Conservation (phyloP, 35 echinoderm and acorn worm genomes). For the Eucidaris tribuloides region DNA sequence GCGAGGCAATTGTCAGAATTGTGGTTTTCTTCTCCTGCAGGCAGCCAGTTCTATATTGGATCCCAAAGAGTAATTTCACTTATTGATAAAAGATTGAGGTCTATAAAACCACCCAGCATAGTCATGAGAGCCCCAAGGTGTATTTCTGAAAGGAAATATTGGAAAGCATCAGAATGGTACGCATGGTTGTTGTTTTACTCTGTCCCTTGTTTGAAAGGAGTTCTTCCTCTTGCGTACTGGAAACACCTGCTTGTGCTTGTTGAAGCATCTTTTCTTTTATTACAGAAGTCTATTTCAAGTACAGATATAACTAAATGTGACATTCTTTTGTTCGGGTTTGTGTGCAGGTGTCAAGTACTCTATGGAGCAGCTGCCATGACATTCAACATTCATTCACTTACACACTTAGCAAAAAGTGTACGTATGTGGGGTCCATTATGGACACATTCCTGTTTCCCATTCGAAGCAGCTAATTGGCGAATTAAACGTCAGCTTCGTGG, state of each 20-base stretch:
- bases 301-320: constrained; percentile 40
- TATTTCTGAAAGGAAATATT: constrained; percentile 33
- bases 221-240: constrained; percentile 24
- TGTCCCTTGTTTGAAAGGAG: constrained; percentile 25
- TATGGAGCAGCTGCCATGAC: constrained; percentile 56
- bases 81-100: background rate
- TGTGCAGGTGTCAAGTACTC: constrained; percentile 24
- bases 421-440: constrained; percentile 58
- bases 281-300: constrained; percentile 33
- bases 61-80: constrained; percentile 20
- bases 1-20: constrained; percentile 34
- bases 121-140: constrained; percentile 6
- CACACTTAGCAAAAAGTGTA: constrained; percentile 47
- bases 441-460: constrained; percentile 74
- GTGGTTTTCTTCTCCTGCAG: constrained; percentile 34
- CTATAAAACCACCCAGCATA: constrained; percentile 17
- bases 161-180: constrained; percentile 73
- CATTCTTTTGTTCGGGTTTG: constrained; percentile 32
- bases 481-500: constrained; percentile 45
- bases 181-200: constrained; percentile 50
- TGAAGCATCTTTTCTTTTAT: constrained; percentile 35
- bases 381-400: constrained; percentile 61
- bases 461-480: constrained; percentile 55
- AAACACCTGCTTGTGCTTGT: constrained; percentile 41
- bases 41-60: constrained; percentile 23